These are phyloP conservation scores for Corydoras maculifer DNA, from an alignment of 2,113 vertebrate species.

Conservation along the genomic window DNA sequence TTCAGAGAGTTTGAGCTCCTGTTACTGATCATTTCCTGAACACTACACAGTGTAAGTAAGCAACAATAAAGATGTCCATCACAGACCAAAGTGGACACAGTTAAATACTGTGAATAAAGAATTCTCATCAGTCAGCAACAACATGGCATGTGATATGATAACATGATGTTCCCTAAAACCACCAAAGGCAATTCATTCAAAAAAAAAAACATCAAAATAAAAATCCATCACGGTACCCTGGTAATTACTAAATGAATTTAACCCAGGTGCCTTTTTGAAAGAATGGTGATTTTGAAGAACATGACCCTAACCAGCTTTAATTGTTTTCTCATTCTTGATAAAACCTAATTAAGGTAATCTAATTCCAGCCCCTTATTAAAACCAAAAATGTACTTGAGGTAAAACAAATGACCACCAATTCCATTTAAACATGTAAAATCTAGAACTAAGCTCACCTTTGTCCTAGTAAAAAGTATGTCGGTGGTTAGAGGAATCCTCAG, in stretches of 20 bases:
- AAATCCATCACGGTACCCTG: slow-evolving; percentile 45
- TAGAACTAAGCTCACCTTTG: slow-evolving; percentile 73
- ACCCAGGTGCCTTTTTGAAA: slow-evolving; percentile 62
- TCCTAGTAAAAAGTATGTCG: too few species aligned
- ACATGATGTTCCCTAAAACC: slow-evolving; percentile 51
- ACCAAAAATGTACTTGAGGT: slow-evolving; percentile 87
- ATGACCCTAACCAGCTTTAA: slow-evolving; percentile 59
- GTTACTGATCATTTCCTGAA: slow-evolving; percentile 10
- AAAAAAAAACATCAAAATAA: too few species aligned
- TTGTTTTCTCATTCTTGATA: slow-evolving; percentile 70
- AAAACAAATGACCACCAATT: slow-evolving; percentile 97
- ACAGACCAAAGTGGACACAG: slow-evolving; percentile 70
- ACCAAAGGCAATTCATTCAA: too few species aligned
- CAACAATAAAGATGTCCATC: slow-evolving; percentile 34
- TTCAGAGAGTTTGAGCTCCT: slow-evolving; percentile 28
- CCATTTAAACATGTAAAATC: slow-evolving; percentile 85
- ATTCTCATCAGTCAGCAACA: slow-evolving; percentile 72
- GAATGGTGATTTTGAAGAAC: slow-evolving; percentile 65
- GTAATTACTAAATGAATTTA: slow-evolving; percentile 59
- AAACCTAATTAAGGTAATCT: slow-evolving; percentile 72
- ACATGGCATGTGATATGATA: slow-evolving; percentile 37
- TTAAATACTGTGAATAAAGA: slow-evolving; percentile 69
- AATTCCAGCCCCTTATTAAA: slow-evolving; percentile 88
- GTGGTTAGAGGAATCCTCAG: slow-evolving; percentile 69
- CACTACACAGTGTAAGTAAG: slow-evolving; percentile 6